Conservation (phyloP, 2,113 vertebrate species). For the cat (Felis catus) region F.catus_Fca126_mat1.0 CM031424.1:39337001-39337500, state of each 20-base stretch:
- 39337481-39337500: constrained; percentile 80
- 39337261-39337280: constrained; percentile 68
- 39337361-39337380: constrained; percentile 69
- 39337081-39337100: background rate
- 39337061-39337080: background rate
- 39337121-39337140: constrained; percentile 57
- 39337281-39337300: constrained; percentile 78
- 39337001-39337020: background rate
- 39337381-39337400: constrained; percentile 79
- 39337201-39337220: constrained; percentile 75
- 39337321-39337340: constrained; percentile 68
- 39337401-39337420: constrained; percentile 80
- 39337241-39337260: constrained; percentile 64
- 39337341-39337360: constrained; percentile 79
- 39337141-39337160: constrained; percentile 68
- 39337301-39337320: constrained; percentile 55
- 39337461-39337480: constrained; percentile 82
- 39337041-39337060: constrained; percentile 67
- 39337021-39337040: constrained; percentile 29
- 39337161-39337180: constrained; percentile 78
- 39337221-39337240: constrained; percentile 74
- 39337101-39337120: constrained; percentile 51
- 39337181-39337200: constrained; percentile 77
- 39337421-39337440: constrained; percentile 76
- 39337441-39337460: constrained; percentile 76